Evolutionary conservation across 2,888 invertebrate species (phyloP).

Genomic region (Stenichneumon culpator): DNA sequence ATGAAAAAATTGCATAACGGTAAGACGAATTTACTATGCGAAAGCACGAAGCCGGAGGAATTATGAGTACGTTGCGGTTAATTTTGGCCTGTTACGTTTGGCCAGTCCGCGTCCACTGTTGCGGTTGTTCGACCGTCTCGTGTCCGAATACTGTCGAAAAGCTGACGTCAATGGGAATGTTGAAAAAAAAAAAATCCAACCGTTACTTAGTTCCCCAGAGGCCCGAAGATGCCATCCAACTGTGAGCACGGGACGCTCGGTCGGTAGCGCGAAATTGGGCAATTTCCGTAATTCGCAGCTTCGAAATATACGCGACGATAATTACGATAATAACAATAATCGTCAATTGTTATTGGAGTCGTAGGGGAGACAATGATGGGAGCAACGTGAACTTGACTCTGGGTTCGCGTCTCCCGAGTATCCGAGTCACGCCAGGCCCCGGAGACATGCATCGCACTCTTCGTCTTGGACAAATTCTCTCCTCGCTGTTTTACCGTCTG

Average conservation of each 20-base stretch:
- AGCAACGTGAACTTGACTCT: constrained; percentile 80
- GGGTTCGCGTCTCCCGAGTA: constrained; percentile 15
- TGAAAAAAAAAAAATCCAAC: constrained; percentile 33
- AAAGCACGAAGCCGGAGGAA: constrained; percentile 50
- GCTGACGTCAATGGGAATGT: not conserved
- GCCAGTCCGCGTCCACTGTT: constrained; percentile 43
- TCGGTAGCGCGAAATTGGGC: constrained; percentile 38
- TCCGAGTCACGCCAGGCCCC: not conserved
- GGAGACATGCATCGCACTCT: constrained; percentile 20
- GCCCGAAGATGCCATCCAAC: not conserved
- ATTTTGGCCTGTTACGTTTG: constrained; percentile 51
- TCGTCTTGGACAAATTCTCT: constrained; percentile 8
- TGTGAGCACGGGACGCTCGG: not conserved
- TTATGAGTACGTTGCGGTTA: constrained; percentile 60
- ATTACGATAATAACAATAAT: constrained; percentile 60
- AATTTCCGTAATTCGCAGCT: constrained; percentile 32
- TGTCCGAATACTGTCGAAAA: constrained; percentile 17
- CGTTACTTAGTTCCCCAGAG: constrained; percentile 43
- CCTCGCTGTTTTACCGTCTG: not conserved
- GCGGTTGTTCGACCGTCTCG: constrained; percentile 55
- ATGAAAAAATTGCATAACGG: constrained; percentile 55
- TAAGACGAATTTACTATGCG: constrained; percentile 63
- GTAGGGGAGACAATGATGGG: constrained; percentile 78
- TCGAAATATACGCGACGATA: constrained; percentile 6
- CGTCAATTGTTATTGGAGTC: constrained; percentile 69